phyloP scores from a whole-genome alignment of 2,888 invertebrate genomes.

The Drosophila silvestris region DNA sequence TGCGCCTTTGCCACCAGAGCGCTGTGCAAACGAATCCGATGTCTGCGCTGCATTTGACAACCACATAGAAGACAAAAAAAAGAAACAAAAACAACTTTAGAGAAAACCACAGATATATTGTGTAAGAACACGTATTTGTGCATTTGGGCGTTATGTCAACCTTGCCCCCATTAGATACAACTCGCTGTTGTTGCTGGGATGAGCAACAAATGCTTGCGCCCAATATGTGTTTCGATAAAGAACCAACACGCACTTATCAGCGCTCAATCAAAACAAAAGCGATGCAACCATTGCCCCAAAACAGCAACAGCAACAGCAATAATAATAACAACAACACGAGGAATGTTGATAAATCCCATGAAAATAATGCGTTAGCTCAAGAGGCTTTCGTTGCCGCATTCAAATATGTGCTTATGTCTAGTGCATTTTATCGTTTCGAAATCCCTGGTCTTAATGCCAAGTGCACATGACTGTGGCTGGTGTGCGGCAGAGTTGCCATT shows the following conservation, averaged over 20 bases:
- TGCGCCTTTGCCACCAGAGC: constrained; percentile 45
- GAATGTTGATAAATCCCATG: constrained; percentile 19
- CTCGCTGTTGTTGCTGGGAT: constrained; percentile 42
- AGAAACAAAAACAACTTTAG: background rate
- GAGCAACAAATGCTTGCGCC: constrained; percentile 46
- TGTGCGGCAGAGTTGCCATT: constrained; percentile 18
- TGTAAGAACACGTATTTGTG: constrained; percentile 53
- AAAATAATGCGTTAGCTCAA: constrained; percentile 29
- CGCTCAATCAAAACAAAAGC: constrained; percentile 66
- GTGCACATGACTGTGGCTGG: constrained; percentile 67
- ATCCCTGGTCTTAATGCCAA: constrained; percentile 42
- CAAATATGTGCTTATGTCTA: constrained; percentile 18
- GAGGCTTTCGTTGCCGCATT: constrained; percentile 6
- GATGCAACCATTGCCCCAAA: constrained; percentile 36
- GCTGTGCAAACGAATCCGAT: constrained; percentile 3
- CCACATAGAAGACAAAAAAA: background rate
- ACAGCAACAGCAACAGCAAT: background rate
- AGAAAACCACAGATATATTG: constrained; percentile 37
- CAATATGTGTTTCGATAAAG: constrained; percentile 58
- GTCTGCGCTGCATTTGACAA: constrained; percentile 28
- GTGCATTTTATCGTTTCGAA: constrained; percentile 58
- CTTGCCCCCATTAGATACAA: constrained; percentile 71
- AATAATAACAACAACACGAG: constrained; percentile 2
- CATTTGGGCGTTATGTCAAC: constrained; percentile 63
- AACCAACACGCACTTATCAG: constrained; percentile 64